These are phyloP conservation scores for Rhabdomys pumilio DNA, from an alignment of 2,797 vertebrate genomes.

Conservation along the genomic window DNA sequence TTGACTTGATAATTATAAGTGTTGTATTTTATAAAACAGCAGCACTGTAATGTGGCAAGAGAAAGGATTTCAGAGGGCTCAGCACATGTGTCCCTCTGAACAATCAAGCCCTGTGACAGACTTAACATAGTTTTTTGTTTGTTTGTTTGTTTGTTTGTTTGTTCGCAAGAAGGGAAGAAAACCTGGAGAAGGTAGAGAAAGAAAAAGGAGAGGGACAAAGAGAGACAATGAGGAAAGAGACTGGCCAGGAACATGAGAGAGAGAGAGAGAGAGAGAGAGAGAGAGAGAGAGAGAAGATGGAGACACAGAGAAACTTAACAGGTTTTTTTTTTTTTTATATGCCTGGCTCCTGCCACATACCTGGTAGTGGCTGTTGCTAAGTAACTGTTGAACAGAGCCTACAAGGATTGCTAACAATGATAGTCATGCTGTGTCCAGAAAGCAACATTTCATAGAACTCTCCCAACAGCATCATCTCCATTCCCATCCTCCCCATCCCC, in stretches of 20 bases:
- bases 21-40: not conserved
- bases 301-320: not conserved
- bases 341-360: not conserved
- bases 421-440: not conserved
- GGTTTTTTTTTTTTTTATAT: not conserved
- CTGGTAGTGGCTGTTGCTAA: not conserved
- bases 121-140: not conserved
- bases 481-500: not conserved
- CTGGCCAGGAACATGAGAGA: no score
- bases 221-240: no score
- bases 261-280: no score
- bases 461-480: not conserved
- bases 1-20: not conserved
- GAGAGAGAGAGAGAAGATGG: not conserved
- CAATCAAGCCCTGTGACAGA: not conserved
- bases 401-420: not conserved
- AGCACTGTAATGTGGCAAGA: not conserved
- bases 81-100: not conserved
- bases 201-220: no score
- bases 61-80: not conserved
- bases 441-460: not conserved
- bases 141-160: not conserved
- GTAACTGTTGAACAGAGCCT: not conserved
- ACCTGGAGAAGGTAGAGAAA: not conserved
- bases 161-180: not conserved